Base-by-base conservation (phyloP, 2,888 invertebrate genomes). In the Dendrolimus houi region DNA sequence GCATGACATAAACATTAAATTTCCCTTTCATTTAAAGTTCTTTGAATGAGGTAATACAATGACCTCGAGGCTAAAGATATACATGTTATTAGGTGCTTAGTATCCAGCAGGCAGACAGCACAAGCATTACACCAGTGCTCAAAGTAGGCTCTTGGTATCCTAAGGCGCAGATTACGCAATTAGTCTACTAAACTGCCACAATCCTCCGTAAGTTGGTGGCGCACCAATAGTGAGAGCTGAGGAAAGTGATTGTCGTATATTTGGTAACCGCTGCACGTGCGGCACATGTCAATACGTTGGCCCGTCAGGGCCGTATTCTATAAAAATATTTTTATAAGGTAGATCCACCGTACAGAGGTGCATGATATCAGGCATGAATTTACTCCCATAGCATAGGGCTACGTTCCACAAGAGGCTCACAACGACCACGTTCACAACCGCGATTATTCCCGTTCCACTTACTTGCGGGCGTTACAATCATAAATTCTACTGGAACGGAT, bases 191-290 rank as follows among this genome's bases (percentile, higher is more conserved):
- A 29, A 52, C 47, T 59, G 63, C 64, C 62, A 64, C 62, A 55
- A 57, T 56, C 54, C 54, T 52, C 55, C 62, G 64, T 55, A 55
- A 10, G 47, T 47, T 57, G 59, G 57, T 57, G 63, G 59, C 63
- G 65, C 53, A 55, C 56, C 55, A 62, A 63, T 62, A 60, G 87
- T 83, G 86, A 86, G 84, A 86, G 87, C 77, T 72, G 70, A 80
- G 77, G 88, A 88, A 88, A 88, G 87, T 86, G 79, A 81, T 81
- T 75, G 69, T 60, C 60, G 76, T 75, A 74, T 77, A 80, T 87
- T 86, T 83, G 81, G 86, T 87, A 87, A 87, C 79, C 65, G 61
- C 55, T 60, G 58, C 63, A 63, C 66, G 63, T 62, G 67, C 56
- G 64, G 63, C 52, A 59, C 72, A 71, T 82, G 67, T 59, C 60